These are phyloP conservation scores for Tholera decimalis DNA, from an alignment of 2,888 invertebrate genomes.

Conservation along the genomic window DNA sequence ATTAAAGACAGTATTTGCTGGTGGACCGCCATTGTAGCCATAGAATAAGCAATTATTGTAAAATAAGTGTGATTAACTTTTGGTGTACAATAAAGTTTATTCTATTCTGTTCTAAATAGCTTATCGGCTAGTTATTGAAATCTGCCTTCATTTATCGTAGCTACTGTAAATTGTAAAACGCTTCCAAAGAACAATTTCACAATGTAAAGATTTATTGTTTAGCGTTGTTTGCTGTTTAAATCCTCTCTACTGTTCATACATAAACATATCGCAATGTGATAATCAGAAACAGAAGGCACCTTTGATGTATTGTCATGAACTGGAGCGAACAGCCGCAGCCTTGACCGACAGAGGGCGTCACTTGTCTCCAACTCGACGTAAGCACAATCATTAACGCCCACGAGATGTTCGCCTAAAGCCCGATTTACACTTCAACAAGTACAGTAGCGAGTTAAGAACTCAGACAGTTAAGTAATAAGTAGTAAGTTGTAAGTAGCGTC, in stretches of 20 bases:
- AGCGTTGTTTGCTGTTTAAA: not conserved
- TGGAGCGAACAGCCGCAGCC: not conserved
- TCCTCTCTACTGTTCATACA: not conserved
- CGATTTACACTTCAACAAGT: too few species aligned
- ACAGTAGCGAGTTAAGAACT: too few species aligned
- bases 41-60: too few species aligned
- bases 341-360: conserved; percentile 12
- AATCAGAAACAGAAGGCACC: not conserved
- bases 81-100: too few species aligned
- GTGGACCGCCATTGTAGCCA: too few species aligned
- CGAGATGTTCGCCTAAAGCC: not conserved
- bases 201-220: not conserved
- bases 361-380: not conserved
- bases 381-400: conserved; percentile 2
- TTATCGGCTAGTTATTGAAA: not conserved
- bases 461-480: too few species aligned
- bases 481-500: too few species aligned
- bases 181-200: not conserved
- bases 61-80: too few species aligned
- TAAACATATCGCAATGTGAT: not conserved
- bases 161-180: not conserved
- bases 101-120: too few species aligned
- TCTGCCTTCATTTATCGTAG: not conserved
- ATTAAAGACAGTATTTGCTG: conserved; percentile 1
- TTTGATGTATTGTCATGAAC: conserved; percentile 1